phyloP scores from a whole-genome alignment of 1,140 invertebrate genomes.

The Ceratitis capitata region DNA sequence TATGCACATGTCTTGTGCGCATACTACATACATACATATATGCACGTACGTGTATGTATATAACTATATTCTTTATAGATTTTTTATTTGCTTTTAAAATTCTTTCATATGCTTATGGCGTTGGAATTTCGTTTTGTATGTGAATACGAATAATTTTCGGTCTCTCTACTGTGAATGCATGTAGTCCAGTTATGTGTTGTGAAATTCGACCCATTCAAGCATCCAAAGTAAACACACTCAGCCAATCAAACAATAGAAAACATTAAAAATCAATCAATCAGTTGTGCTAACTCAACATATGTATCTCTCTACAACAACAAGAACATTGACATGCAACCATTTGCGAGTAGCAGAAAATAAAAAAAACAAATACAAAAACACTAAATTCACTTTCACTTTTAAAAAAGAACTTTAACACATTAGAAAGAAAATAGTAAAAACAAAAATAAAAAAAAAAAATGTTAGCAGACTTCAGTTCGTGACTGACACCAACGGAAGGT shows the following conservation, averaged over 20 bases:
- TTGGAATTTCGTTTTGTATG: neutral
- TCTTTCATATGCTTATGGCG: neutral
- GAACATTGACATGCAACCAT: neutral
- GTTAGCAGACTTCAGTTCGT: neutral
- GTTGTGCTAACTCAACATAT: neutral
- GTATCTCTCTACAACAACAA: neutral
- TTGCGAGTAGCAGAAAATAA: neutral
- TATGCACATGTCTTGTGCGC: neutral
- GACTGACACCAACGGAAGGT: neutral
- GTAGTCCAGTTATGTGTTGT: neutral
- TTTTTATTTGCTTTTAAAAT: neutral
- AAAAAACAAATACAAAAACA: neutral
- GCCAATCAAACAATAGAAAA: neutral
- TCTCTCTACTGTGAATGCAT: neutral
- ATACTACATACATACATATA: neutral
- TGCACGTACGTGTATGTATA: too few species aligned
- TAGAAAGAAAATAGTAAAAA: neutral
- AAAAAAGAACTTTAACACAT: neutral
- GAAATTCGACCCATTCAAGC: neutral
- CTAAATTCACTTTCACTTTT: neutral
- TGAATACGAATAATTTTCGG: neutral
- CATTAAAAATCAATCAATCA: conserved; percentile 28
- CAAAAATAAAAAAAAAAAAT: neutral
- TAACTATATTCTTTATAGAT: neutral
- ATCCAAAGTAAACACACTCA: neutral